Evolutionary conservation across 2,888 invertebrate species (phyloP).

Genomic region (Baronia brevicornis): DNA sequence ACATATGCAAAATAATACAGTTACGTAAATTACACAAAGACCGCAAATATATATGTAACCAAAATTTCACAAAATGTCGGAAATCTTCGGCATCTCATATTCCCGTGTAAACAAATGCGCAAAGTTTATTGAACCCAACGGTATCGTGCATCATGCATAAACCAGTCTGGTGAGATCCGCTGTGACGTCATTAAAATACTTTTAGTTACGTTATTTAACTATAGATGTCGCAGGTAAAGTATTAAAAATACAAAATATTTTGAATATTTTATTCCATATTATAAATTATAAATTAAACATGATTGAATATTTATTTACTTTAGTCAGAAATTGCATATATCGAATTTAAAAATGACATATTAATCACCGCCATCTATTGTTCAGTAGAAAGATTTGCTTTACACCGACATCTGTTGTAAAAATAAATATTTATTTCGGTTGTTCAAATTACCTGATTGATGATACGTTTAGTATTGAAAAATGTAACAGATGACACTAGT

Average conservation of each 20-base stretch:
- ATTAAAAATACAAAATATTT: background rate
- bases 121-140: constrained; percentile 65
- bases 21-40: background rate
- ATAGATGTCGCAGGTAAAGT: constrained; percentile 33
- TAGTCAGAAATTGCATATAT: background rate
- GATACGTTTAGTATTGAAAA: too few relatives aligned
- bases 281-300: too few relatives aligned
- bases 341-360: background rate
- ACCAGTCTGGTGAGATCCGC: constrained; percentile 37
- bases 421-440: too few relatives aligned
- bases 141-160: constrained; percentile 56
- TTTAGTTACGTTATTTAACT: constrained; percentile 32
- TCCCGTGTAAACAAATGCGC: constrained; percentile 62
- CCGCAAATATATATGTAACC: constrained; percentile 3
- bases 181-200: constrained; percentile 70
- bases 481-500: constrained; percentile 3
- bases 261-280: too few relatives aligned
- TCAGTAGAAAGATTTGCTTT: constrained; percentile 1
- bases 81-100: constrained; percentile 33
- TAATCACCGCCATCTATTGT: constrained; percentile 3
- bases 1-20: too few relatives aligned
- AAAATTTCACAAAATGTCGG: constrained; percentile 11
- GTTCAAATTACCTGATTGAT: too few relatives aligned
- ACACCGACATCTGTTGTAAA: constrained; percentile 15
- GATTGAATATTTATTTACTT: too few relatives aligned